Evolutionary conservation across 2,888 invertebrate genomes (phyloP).

Genomic region (Limulus polyphemus): DNA sequence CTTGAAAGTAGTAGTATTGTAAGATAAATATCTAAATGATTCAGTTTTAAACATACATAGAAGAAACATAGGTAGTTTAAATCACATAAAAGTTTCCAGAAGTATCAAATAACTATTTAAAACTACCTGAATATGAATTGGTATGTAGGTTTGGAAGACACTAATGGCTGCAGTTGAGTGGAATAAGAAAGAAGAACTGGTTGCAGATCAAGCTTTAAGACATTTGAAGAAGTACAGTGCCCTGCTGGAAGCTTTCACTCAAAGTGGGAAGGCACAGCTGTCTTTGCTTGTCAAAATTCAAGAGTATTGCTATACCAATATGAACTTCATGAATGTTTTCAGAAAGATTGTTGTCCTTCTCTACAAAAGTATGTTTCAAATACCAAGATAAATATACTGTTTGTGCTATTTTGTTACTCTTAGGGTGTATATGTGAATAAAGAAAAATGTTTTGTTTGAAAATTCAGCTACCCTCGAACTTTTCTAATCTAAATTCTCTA

Average conservation of each 20-base stretch:
- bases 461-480: not conserved
- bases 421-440: not conserved
- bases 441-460: not conserved
- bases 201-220: constrained; percentile 82
- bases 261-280: constrained; percentile 71
- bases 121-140: no score
- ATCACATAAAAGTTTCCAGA: no score
- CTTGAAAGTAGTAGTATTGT: no score
- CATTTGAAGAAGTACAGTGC: constrained; percentile 53
- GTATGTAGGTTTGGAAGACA: constrained; percentile 69
- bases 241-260: constrained; percentile 73
- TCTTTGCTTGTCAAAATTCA: constrained; percentile 82
- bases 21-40: no score
- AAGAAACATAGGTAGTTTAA: no score
- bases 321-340: constrained; percentile 98
- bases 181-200: constrained; percentile 95
- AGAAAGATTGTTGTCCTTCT: constrained; percentile 91
- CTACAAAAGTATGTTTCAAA: constrained; percentile 61
- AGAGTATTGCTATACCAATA: constrained; percentile 96
- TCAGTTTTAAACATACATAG: no score
- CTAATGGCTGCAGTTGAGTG: constrained; percentile 92
- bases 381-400: constrained; percentile 13
- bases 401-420: constrained; percentile 28
- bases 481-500: no score
- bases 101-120: no score